Base-by-base conservation (phyloP, 2,888 invertebrate species). In the Lordiphosa andalusiaca region DNA sequence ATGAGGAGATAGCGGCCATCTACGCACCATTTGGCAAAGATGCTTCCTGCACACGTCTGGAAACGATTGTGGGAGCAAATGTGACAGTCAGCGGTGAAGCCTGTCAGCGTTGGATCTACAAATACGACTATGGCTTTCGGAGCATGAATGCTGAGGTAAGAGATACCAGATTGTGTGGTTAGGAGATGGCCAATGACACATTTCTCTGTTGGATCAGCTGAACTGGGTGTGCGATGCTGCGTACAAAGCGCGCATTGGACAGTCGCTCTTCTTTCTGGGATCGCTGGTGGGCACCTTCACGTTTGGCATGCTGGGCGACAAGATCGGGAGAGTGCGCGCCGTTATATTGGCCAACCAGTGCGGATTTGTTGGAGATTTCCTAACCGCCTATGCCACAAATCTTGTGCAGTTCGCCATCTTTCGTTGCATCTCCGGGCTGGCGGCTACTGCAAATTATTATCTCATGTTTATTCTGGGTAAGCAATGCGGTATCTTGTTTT, bases 61-160 rank as follows among this genome's bases (percentile, higher is more conserved):
- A 82, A 0, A 55, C 47, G 25, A 69, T 85, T 1, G 71, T 76
- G 25, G 73, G 71, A 6, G 64, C 71, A 9, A 66, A 63, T 53
- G 71, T 78, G 19, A 85, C 81, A 2, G 69, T 71, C 2, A 88
- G 87, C 55, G 61, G 42, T 7, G 53, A 77, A n/a, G 33, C 52
- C 12, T 91, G 91, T 69, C 68, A 89, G 42, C 90, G 90, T 12
- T 93, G 92, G 92, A 89, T 90, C 19, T 93, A 91, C 77, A 90
- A 91, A 61, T 90, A 89, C 42, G 90, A 91, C 16, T 90, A 90
- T 69, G 91, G 90, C 21, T 91, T 91, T 67, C 86, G 90, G 41
- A 92, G 92, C 68, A 91, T 93, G 70, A 91, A 92, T 30, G 90
- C 92, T n/a, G 91, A 93, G 90, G 93, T 93, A 82, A 84, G 74